These are phyloP conservation scores for Hermatobates lingyangjiaoensis DNA, from an alignment of 1,140 invertebrate species.

Conservation along the genomic window DNA sequence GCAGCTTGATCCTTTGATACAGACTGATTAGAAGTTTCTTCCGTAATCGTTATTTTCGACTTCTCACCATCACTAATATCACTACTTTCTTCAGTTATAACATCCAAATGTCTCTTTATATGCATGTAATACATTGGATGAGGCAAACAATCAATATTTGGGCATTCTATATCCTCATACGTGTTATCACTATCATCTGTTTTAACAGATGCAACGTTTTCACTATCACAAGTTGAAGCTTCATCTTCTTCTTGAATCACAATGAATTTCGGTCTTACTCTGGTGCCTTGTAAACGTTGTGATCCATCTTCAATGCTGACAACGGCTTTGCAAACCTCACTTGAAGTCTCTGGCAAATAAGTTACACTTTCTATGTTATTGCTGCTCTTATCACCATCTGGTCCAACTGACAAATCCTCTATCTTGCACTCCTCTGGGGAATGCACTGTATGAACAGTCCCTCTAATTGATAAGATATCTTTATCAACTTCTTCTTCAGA, in stretches of 20 bases:
- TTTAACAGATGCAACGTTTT: neutral
- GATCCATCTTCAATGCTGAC: neutral
- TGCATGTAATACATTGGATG: slow-evolving; percentile 13
- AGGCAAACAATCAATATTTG: slow-evolving; percentile 3
- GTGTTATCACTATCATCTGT: neutral
- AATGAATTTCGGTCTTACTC: neutral
- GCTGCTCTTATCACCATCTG: neutral
- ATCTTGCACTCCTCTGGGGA: neutral
- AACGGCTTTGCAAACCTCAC: neutral
- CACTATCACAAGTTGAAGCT: slow-evolving; percentile 1
- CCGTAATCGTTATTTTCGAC: neutral
- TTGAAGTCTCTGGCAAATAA: neutral
- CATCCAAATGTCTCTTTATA: slow-evolving; percentile 16
- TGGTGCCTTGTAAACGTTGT: neutral
- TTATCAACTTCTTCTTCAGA: neutral
- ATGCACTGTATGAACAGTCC: neutral
- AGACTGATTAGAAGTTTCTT: neutral
- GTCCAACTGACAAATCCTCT: neutral
- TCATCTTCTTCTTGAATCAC: slow-evolving; percentile 8
- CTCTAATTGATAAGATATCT: neutral
- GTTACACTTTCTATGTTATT: neutral
- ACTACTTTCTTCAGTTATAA: slow-evolving; percentile 20
- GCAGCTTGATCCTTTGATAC: slow-evolving; percentile 3
- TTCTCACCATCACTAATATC: slow-evolving; percentile 14
- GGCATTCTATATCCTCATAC: slow-evolving; percentile 9